Conservation (phyloP, 2,888 invertebrate genomes). For the Coenonympha arcania region DNA sequence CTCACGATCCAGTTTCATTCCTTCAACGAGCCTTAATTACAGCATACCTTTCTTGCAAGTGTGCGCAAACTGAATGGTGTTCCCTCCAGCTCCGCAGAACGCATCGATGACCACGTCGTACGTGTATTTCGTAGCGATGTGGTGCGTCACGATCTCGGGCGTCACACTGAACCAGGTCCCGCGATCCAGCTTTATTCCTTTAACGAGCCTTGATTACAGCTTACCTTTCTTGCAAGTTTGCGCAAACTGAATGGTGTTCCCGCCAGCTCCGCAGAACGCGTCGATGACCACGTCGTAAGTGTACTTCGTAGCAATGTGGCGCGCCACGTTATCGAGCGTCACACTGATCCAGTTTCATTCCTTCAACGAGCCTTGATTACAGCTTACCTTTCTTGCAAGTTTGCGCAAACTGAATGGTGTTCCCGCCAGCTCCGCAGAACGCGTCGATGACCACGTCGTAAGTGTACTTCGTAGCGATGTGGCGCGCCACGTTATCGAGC, state of each 20-base stretch:
- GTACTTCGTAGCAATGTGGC: constrained; percentile 92
- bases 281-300: constrained; percentile 88
- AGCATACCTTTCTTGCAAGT: constrained; percentile 88
- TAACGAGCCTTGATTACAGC: too few relatives aligned
- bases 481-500: constrained; percentile 92
- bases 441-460: constrained; percentile 92
- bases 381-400: constrained; percentile 89
- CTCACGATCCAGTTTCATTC: constrained; percentile 91
- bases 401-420: constrained; percentile 95
- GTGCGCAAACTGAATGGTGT: constrained; percentile 95
- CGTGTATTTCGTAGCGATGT: constrained; percentile 88
- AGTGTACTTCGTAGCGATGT: constrained; percentile 88
- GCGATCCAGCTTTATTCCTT: constrained; percentile 90
- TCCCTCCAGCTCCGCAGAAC: constrained; percentile 99
- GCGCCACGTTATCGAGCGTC: constrained; percentile 95
- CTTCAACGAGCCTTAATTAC: too few relatives aligned
- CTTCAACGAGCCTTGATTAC: constrained; percentile 88
- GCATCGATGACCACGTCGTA: constrained; percentile 92
- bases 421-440: constrained; percentile 99
- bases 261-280: constrained; percentile 98
- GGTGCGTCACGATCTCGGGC: constrained; percentile 93
- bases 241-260: constrained; percentile 95
- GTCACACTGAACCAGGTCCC: constrained; percentile 99
- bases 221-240: constrained; percentile 89
- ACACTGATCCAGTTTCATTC: constrained; percentile 96